Conservation (phyloP, 2,797 vertebrate species). For the Ibycter americanus region DNA sequence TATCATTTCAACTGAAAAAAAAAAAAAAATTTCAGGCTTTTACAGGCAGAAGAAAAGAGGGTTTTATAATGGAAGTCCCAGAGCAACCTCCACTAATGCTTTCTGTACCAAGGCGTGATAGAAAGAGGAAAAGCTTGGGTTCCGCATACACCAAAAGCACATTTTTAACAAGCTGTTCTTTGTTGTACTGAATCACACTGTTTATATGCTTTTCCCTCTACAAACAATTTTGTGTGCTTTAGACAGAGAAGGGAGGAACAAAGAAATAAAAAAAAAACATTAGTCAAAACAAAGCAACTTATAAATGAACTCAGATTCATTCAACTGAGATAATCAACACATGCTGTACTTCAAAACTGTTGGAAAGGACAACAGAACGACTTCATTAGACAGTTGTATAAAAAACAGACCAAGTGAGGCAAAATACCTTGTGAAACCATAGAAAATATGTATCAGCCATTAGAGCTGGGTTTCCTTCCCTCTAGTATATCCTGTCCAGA, state of each 20-base stretch:
- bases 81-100: slow-evolving; percentile 18
- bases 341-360: slow-evolving; percentile 47
- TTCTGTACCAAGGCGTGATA: not conserved
- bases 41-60: not conserved
- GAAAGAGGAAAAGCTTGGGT: slow-evolving; percentile 6
- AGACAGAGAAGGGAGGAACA: slow-evolving; percentile 39
- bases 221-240: slow-evolving; percentile 19
- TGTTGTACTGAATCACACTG: slow-evolving; percentile 7
- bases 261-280: not conserved
- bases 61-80: not conserved
- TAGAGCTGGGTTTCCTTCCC: not conserved
- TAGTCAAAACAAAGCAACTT: slow-evolving; percentile 45
- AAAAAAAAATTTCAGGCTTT: not conserved
- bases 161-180: slow-evolving; percentile 57
- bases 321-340: slow-evolving; percentile 57
- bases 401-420: not conserved
- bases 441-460: not conserved
- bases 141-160: not conserved
- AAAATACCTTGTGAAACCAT: slow-evolving; percentile 29
- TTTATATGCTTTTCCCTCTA: slow-evolving; percentile 16
- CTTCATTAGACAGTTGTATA: slow-evolving; percentile 3
- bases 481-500: not conserved
- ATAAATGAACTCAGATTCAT: slow-evolving; percentile 52
- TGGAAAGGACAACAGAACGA: slow-evolving; percentile 7
- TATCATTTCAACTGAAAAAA: not conserved